Evolutionary conservation across 2,888 invertebrate genomes (phyloP).

Genomic region (Ennomos quercinarius): DNA sequence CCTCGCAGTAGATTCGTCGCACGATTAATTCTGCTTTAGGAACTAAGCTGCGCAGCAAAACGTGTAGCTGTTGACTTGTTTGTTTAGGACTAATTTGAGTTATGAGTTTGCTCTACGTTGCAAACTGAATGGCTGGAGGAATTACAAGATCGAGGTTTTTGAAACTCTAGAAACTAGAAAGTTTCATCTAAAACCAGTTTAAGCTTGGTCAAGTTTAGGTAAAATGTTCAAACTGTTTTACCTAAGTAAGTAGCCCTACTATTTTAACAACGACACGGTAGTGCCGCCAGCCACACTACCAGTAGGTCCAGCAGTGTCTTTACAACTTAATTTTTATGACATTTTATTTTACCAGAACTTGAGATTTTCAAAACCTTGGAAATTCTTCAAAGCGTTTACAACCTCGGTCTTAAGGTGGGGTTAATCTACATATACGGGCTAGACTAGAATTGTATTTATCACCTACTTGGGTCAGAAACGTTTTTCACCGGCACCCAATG

Average conservation of each 20-base stretch:
- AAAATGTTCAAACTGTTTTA: too few species aligned
- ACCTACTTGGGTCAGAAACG: constrained; percentile 13
- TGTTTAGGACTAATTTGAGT: constrained; percentile 26
- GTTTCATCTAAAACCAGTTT: neutral
- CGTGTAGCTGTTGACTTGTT: constrained; percentile 16
- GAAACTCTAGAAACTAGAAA: neutral
- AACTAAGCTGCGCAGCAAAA: constrained; percentile 18
- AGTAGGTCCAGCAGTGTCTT: too few species aligned
- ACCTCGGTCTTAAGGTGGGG: constrained; percentile 1
- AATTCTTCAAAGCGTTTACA: neutral
- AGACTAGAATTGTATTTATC: constrained; percentile 18
- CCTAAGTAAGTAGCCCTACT: too few species aligned
- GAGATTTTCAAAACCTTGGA: too few species aligned
- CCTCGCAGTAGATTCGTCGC: constrained; percentile 2
- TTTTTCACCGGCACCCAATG: constrained; percentile 11
- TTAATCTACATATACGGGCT: constrained; percentile 5
- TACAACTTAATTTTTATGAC: too few species aligned
- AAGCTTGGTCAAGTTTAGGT: too few species aligned
- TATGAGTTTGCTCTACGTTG: constrained; percentile 19
- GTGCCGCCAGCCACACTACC: too few species aligned
- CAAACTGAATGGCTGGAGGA: constrained; percentile 11
- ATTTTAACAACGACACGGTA: too few species aligned
- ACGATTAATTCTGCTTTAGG: constrained; percentile 20
- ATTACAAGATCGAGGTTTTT: neutral
- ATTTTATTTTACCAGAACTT: too few species aligned